Percentiles rank a stretch among this genome's conserved stretches.
Conservation (phyloP, 2,888 invertebrate species). For the Palloptera scutellata region DNA sequence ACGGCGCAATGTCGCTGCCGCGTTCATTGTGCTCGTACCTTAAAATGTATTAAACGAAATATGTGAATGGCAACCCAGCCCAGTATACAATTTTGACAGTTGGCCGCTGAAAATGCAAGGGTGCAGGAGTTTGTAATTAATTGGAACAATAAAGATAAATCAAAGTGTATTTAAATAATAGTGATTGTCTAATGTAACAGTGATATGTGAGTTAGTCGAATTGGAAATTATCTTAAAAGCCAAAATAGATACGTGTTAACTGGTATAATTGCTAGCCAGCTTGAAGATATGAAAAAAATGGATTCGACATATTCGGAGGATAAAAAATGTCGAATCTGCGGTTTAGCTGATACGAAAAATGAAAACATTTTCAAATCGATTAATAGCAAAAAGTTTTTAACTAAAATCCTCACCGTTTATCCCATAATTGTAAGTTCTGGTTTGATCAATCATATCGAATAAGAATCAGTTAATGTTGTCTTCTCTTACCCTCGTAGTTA, state of each 20-base stretch:
- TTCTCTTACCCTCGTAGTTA: slow-evolving; percentile 41
- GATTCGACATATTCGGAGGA: slow-evolving; percentile 37
- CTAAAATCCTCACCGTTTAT: slow-evolving; percentile 50
- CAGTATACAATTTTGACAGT: background rate
- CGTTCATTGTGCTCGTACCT: too few species aligned
- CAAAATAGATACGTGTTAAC: too few species aligned
- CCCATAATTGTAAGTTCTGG: slow-evolving; percentile 48
- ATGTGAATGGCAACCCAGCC: background rate
- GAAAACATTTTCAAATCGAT: slow-evolving; percentile 44
- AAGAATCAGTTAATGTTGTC: background rate
- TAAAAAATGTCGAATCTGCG: slow-evolving; percentile 54
- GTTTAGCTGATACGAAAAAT: slow-evolving; percentile 47
- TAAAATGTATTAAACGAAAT: background rate
- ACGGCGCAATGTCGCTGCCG: too few species aligned
- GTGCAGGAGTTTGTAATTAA: too few species aligned
- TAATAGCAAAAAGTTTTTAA: slow-evolving; percentile 42
- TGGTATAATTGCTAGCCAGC: background rate
- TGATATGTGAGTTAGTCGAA: too few species aligned
- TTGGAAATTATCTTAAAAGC: too few species aligned
- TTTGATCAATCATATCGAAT: background rate
- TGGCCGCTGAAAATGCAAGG: background rate
- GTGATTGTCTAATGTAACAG: too few species aligned
- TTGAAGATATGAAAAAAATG: slow-evolving; percentile 4
- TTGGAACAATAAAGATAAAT: too few species aligned
- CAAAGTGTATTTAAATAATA: too few species aligned